Evolutionary conservation across 2,113 vertebrate genomes (phyloP).

Genomic region (Morone saxatilis): DNA sequence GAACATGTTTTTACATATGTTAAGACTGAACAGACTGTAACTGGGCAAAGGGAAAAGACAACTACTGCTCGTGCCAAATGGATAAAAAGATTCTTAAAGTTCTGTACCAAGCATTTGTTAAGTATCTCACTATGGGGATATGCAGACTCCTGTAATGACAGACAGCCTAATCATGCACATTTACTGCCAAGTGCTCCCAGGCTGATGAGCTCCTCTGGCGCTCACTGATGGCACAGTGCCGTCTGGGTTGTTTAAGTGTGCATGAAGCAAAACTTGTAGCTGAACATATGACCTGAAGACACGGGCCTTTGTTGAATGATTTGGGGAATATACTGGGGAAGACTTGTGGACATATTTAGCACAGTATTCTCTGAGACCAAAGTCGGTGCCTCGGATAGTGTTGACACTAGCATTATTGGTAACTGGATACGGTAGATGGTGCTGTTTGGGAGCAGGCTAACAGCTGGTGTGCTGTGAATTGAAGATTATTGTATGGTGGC

Average conservation of each 20-base stretch:
- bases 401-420: neutral
- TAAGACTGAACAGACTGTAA: neutral
- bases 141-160: neutral
- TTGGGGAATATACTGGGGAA: neutral
- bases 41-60: neutral
- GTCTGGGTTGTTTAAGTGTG: neutral
- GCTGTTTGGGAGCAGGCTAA: neutral
- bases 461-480: conserved; percentile 5
- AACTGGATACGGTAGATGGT: neutral
- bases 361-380: neutral
- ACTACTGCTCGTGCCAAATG: neutral
- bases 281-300: conserved; percentile 5
- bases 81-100: neutral
- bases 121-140: neutral
- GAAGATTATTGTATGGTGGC: neutral
- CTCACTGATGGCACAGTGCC: neutral
- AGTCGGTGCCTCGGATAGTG: neutral
- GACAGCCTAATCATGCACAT: conserved; percentile 7
- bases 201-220: conserved; percentile 1
- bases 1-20: neutral
- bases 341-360: conserved; percentile 1
- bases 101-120: neutral
- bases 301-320: neutral
- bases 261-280: neutral
- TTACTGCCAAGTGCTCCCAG: neutral